A percentile compares a stretch with the other conserved stretches of the same genome.
Evolutionary conservation across 92 coral and sea anemone species (phyloP).

Genomic region (Pocillopora meandrina): DNA sequence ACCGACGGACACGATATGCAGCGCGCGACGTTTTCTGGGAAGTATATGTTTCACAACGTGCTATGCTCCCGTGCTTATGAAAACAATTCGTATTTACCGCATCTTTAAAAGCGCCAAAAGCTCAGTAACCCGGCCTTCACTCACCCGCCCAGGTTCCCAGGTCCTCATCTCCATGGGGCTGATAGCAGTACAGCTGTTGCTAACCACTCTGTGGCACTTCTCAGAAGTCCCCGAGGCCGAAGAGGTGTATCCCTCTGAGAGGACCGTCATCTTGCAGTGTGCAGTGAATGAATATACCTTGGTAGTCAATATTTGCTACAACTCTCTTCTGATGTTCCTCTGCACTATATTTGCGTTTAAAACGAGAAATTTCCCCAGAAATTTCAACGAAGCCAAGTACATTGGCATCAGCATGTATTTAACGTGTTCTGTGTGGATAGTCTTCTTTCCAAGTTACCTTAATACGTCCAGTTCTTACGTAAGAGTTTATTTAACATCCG

Average conservation of each 20-base stretch:
- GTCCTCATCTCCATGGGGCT: conserved; percentile 68
- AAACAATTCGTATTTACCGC: conserved; percentile 82
- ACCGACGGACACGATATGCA: conserved; percentile 65
- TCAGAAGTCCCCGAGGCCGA: conserved; percentile 61
- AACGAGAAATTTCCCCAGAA: conserved; percentile 81
- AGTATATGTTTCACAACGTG: conserved; percentile 71
- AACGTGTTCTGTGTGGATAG: conserved; percentile 72
- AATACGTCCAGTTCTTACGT: conserved; percentile 61
- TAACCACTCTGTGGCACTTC: conserved; percentile 68
- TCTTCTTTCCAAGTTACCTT: conserved; percentile 69
- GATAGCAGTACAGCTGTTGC: conserved; percentile 63
- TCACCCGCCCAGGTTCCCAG: conserved; percentile 78
- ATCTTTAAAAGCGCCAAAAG: conserved; percentile 77
- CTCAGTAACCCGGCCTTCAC: conserved; percentile 72
- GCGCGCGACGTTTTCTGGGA: conserved; percentile 57
- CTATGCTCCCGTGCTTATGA: conserved; percentile 79
- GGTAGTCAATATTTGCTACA: conserved; percentile 58
- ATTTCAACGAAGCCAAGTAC: conserved; percentile 93
- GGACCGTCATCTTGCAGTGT: conserved; percentile 63
- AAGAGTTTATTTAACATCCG: conserved; percentile 51
- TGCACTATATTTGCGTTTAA: conserved; percentile 76
- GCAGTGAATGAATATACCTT: conserved; percentile 50
- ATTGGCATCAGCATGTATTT: conserved; percentile 80
- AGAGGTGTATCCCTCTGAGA: conserved; percentile 52
- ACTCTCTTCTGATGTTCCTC: conserved; percentile 64